These are phyloP conservation scores for Ctenopoma kingsleyae DNA, from an alignment of 2,797 vertebrate genomes.

Conservation along the genomic window DNA sequence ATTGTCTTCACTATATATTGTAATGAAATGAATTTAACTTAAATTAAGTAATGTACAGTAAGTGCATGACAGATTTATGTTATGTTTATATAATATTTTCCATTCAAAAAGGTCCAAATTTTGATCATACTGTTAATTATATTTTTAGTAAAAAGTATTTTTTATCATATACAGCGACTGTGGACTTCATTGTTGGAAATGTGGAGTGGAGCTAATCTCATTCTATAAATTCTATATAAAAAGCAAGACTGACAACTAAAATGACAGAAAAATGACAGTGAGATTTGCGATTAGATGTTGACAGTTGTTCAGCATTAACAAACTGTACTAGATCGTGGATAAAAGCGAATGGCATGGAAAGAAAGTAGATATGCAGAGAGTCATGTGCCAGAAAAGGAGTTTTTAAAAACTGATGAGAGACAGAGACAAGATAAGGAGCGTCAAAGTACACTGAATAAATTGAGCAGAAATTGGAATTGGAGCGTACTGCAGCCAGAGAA, in stretches of 20 bases:
- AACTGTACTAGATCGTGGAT: slow-evolving; percentile 12
- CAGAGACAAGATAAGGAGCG: slow-evolving; percentile 14
- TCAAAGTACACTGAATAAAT: slow-evolving; percentile 43
- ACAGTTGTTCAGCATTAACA: slow-evolving; percentile 14
- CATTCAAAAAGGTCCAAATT: no score
- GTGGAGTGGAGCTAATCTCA: slow-evolving; percentile 13
- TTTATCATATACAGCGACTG: not conserved
- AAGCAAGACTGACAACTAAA: slow-evolving; percentile 22
- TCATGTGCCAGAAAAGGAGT: not conserved
- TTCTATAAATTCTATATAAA: not conserved
- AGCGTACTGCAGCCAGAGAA: not conserved
- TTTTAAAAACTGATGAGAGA: slow-evolving; percentile 35
- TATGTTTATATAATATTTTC: no score
- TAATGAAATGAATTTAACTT: not conserved
- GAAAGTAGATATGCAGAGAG: not conserved
- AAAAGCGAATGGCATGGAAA: not conserved
- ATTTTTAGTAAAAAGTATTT: no score
- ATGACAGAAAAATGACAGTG: not conserved
- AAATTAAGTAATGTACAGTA: not conserved
- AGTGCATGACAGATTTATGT: not conserved
- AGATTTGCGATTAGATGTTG: slow-evolving; percentile 25
- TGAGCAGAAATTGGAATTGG: slow-evolving; percentile 48
- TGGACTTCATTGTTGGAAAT: slow-evolving; percentile 10
- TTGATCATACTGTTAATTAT: not conserved
- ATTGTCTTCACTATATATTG: no score